Conservation (phyloP, 1,140 invertebrate genomes). For the Odontomachus brunneus region DNA sequence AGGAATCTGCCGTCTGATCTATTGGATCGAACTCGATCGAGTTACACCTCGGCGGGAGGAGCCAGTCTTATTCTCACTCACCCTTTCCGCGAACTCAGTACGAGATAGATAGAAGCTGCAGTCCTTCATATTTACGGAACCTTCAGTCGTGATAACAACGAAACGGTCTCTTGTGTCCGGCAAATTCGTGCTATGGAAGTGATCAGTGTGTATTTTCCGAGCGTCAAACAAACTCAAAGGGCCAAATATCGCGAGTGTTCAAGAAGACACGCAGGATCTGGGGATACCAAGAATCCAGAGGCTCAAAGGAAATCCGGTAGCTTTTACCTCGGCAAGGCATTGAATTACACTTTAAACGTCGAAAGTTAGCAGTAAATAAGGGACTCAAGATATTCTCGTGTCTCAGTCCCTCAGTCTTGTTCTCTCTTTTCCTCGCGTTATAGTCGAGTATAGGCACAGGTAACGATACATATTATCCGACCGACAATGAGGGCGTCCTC, state of each 20-base stretch:
- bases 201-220: no score
- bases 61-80: slow-evolving; percentile 37
- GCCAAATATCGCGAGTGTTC: not conserved
- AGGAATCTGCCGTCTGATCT: slow-evolving; percentile 83
- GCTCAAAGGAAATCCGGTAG: not conserved
- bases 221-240: no score
- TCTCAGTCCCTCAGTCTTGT: slow-evolving; percentile 15
- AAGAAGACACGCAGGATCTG: not conserved
- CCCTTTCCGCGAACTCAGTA: slow-evolving; percentile 17
- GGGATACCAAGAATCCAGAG: not conserved
- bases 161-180: not conserved
- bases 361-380: slow-evolving; percentile 17
- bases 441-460: not conserved
- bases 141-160: not conserved
- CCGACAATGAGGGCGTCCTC: slow-evolving; percentile 65
- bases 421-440: slow-evolving; percentile 12
- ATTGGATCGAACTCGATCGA: slow-evolving; percentile 82
- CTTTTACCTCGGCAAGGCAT: not conserved
- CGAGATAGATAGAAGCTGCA: not conserved
- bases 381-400: not conserved
- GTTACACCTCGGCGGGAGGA: slow-evolving; percentile 75
- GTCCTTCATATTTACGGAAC: not conserved
- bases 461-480: slow-evolving; percentile 34
- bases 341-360: not conserved
- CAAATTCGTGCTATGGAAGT: not conserved